phyloP scores from a whole-genome alignment of 2,888 invertebrate species.

The Noctua janthina region DNA sequence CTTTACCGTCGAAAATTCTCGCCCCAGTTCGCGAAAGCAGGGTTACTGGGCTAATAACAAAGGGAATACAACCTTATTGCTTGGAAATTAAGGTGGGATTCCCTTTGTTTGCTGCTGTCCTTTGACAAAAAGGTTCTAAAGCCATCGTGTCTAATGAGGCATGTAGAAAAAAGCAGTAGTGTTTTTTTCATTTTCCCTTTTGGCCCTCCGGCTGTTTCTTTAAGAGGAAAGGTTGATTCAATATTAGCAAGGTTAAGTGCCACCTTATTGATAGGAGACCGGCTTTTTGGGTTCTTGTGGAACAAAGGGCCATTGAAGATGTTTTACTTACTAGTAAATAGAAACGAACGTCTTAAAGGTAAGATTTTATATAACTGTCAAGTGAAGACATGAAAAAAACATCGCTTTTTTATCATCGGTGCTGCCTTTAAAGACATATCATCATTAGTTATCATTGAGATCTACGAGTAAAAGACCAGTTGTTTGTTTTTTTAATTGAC shows the following conservation, averaged over 20 bases:
- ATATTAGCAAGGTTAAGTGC: conserved; percentile 68
- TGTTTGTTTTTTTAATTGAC: too few species aligned
- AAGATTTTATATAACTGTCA: not conserved
- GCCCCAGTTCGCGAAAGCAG: conserved; percentile 69
- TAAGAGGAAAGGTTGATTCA: conserved; percentile 73
- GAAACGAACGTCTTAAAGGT: not conserved
- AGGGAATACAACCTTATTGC: conserved; percentile 46
- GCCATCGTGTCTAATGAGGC: conserved; percentile 77
- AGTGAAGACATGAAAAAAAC: not conserved
- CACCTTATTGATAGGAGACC: conserved; percentile 54
- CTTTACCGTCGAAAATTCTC: conserved; percentile 72
- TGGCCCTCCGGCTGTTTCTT: conserved; percentile 63
- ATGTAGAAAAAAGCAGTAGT: conserved; percentile 69
- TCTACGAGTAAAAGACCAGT: too few species aligned
- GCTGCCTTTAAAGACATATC: too few species aligned
- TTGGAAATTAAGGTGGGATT: conserved; percentile 52
- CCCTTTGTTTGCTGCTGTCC: conserved; percentile 63
- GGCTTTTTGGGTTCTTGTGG: conserved; percentile 35
- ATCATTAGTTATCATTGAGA: too few species aligned
- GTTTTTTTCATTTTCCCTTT: conserved; percentile 70
- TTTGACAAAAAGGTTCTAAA: conserved; percentile 76
- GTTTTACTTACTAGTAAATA: conserved; percentile 20
- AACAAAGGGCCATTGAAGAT: conserved; percentile 30
- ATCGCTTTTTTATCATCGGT: not conserved
- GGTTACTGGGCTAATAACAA: conserved; percentile 46